These are phyloP conservation scores for Dryoscopus gambensis DNA, from an alignment of 2,113 vertebrate genomes.

Conservation along the genomic window DNA sequence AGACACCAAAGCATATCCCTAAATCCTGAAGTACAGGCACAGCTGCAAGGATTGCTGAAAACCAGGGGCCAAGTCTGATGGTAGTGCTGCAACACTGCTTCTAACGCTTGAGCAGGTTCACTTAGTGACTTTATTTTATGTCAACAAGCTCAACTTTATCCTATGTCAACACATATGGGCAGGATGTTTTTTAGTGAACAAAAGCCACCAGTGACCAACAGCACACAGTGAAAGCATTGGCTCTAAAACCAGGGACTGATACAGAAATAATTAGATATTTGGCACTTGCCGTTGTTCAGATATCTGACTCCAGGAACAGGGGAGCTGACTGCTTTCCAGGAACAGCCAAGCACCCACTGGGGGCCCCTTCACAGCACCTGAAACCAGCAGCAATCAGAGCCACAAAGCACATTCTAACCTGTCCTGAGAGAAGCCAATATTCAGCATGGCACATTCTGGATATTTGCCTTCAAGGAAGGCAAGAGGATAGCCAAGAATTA, in stretches of 20 bases:
- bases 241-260: not conserved
- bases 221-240: not conserved
- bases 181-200: not conserved
- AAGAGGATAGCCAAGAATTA: not conserved
- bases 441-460: not conserved
- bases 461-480: not conserved
- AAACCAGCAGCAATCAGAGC: not conserved
- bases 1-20: not conserved
- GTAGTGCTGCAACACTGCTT: not conserved
- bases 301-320: not conserved
- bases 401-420: accelerated
- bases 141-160: not conserved
- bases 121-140: not conserved
- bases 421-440: not conserved
- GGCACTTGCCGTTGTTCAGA: not conserved
- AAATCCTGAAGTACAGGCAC: not conserved
- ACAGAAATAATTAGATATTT: not conserved
- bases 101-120: not conserved
- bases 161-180: not conserved
- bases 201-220: not conserved
- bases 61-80: not conserved
- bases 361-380: accelerated
- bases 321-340: not conserved
- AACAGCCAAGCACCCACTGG: not conserved
- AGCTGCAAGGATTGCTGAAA: not conserved